Evolutionary conservation across 1,140 invertebrate genomes (phyloP), one percentile per base, ranked within the genome.

Genomic region (Chlorops oryzae): DNA sequence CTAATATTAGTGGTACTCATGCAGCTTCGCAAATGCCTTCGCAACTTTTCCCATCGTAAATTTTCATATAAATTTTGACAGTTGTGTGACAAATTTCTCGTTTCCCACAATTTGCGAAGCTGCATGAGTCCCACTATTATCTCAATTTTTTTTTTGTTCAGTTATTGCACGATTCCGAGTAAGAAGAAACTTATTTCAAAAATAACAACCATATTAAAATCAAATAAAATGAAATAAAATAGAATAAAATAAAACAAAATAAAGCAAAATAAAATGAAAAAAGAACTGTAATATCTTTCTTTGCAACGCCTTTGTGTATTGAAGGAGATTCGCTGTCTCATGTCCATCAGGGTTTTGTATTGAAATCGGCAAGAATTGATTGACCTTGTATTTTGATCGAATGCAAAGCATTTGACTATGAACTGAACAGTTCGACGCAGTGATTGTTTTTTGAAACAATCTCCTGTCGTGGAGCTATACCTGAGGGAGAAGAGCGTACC

Each of bases 1-100:
- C 43, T 34, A 12, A 21, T 27, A 45, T 45, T 45, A 21, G 43
- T 45, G 27, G n/a, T n/a, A 41, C 39, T 23, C 22, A 2, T n/a
- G 39, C 21, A 22, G 39, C 9, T 41, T 21, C 25, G 18, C 39
- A 21, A 41, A 23, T 10, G n/a, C n/a, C 15, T 32, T 32, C 28
- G 28, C 9, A 10, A 32, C 15, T 10, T 10, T 10, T 10, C 15
- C 28, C 28, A 10, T 10, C 28, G 9, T 15, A 10, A 10, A 32
- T 32, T 32, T 10, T 15, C 9, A 10, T 32, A 32, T 32, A 10
- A 32, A 10, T 32, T 10, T 32, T 32, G 15, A 10, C 28, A 32
- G 9, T 32, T 10, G 9, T 32, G 15, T 32, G 9, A 32, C 28
- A 10, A 32, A 9, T 32, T 10, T 15, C 15, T 32, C 28, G 9